Percentiles rank a stretch among this genome's conserved stretches.
phyloP scores from a whole-genome alignment of 2,797 vertebrate genomes.

The Pristis pectinata region DNA sequence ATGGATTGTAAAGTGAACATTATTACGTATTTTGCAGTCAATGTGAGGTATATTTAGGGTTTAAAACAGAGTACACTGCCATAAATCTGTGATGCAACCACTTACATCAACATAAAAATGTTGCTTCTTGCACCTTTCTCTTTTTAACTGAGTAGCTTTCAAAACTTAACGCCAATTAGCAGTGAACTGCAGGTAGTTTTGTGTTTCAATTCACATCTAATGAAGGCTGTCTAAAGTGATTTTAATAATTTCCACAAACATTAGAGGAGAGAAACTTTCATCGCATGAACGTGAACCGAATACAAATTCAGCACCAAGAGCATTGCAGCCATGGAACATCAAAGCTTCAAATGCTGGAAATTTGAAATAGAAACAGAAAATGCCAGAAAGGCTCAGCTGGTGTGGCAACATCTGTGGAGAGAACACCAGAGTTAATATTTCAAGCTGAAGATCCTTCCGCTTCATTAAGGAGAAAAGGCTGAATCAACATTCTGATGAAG shows the following conservation, averaged over 20 bases:
- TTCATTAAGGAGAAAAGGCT: too few relatives aligned
- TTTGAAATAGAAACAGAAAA: too few relatives aligned
- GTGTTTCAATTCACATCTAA: neutral
- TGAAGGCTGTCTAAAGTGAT: neutral
- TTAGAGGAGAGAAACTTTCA: neutral
- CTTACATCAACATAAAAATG: neutral
- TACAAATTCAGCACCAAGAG: neutral
- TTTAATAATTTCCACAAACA: neutral
- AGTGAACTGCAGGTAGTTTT: neutral
- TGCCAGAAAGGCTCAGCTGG: too few relatives aligned
- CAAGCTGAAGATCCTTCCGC: too few relatives aligned
- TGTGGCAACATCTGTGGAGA: too few relatives aligned
- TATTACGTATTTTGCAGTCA: too few relatives aligned
- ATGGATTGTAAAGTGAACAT: neutral
- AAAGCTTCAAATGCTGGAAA: too few relatives aligned
- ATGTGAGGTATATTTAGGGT: too few relatives aligned
- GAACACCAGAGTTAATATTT: too few relatives aligned
- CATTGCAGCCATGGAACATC: too few relatives aligned
- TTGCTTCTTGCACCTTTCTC: neutral
- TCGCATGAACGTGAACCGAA: neutral
- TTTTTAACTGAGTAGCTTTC: neutral
- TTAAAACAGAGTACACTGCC: too few relatives aligned
- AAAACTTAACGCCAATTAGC: neutral
- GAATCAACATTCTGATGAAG: too few relatives aligned
- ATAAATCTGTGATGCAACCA: neutral